These are phyloP conservation scores for Cyanistes caeruleus DNA, from an alignment of 2,113 vertebrate genomes.

Conservation along the genomic window DNA sequence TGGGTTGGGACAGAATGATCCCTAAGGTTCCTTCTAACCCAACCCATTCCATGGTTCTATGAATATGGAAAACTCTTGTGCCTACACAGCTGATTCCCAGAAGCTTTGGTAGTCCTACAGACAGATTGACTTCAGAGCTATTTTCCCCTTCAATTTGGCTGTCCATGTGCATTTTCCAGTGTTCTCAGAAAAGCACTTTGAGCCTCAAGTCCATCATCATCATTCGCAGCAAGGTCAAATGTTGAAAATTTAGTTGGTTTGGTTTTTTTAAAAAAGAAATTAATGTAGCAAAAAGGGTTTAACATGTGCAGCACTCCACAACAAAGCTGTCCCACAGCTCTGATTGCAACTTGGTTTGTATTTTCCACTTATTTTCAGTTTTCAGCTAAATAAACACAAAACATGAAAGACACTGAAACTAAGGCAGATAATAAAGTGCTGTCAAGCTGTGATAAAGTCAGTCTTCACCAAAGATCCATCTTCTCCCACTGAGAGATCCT, in stretches of 20 bases:
- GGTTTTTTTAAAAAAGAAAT: background rate
- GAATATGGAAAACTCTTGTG: background rate
- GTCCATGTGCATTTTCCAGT: background rate
- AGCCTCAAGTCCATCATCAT: background rate
- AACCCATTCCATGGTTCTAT: background rate
- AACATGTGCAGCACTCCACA: background rate
- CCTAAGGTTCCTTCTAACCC: background rate
- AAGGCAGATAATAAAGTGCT: constrained; percentile 15
- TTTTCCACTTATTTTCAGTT: constrained; percentile 33
- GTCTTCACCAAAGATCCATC: constrained; percentile 24
- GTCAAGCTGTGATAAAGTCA: constrained; percentile 57
- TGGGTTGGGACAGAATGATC: background rate
- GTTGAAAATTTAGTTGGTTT: background rate
- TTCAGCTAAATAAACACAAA: constrained; percentile 40
- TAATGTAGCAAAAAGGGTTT: background rate
- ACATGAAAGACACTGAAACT: constrained; percentile 20
- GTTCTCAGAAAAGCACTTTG: background rate
- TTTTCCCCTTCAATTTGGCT: background rate
- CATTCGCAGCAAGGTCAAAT: background rate
- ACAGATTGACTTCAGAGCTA: background rate
- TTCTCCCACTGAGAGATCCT: constrained; percentile 50
- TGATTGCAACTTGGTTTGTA: background rate
- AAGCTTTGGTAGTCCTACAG: background rate
- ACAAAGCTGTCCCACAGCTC: background rate
- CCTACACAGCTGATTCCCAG: background rate